A percentile compares a stretch with the other conserved stretches of the same genome.
Evolutionary conservation across 2,113 vertebrate species (phyloP).

Genomic region (Galeopterus variegatus): DNA sequence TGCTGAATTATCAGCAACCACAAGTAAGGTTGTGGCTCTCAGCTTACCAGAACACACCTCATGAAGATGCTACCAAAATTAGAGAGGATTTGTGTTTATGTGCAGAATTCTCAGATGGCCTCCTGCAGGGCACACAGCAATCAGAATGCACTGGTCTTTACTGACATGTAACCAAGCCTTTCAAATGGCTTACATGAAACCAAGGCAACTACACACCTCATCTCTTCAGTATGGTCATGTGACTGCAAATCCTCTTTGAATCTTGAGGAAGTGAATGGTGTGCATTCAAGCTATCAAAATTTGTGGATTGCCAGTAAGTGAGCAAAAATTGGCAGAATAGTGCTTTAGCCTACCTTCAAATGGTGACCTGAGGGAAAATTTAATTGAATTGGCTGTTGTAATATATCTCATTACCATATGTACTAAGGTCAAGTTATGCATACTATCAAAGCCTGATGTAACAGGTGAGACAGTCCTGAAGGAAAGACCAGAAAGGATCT

Average conservation of each 20-base stretch:
- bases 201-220: neutral
- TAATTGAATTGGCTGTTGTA: neutral
- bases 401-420: neutral
- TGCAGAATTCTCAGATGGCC: slow-evolving; percentile 11
- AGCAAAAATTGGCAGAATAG: neutral
- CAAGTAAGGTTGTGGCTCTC: neutral
- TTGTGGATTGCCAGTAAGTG: neutral
- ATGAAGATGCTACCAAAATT: slow-evolving; percentile 55
- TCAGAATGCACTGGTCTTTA: neutral
- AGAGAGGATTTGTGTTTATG: slow-evolving; percentile 49
- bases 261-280: neutral
- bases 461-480: neutral
- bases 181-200: neutral
- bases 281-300: neutral
- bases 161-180: neutral
- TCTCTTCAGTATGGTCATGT: neutral
- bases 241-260: neutral
- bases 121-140: slow-evolving; percentile 9
- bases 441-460: neutral
- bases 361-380: neutral
- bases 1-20: slow-evolving; percentile 58
- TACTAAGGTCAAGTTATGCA: neutral
- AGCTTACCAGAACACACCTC: slow-evolving; percentile 26
- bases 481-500: neutral
- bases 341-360: neutral